These are phyloP conservation scores for Cromileptes altivelis DNA, from an alignment of 2,113 vertebrate genomes.

Conservation along the genomic window DNA sequence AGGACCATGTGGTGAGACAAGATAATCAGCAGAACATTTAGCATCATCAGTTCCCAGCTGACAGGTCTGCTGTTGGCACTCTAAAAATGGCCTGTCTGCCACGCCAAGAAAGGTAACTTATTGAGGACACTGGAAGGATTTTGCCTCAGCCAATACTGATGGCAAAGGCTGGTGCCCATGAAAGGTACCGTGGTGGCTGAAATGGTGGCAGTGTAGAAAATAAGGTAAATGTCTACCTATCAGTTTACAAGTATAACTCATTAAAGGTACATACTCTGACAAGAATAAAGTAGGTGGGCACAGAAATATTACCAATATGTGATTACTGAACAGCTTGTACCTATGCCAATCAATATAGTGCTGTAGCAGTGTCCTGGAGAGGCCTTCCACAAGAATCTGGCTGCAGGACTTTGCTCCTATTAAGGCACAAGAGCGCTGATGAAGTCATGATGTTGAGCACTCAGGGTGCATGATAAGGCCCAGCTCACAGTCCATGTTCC, in stretches of 20 bases:
- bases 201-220: background rate
- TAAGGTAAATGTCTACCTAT: background rate
- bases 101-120: conserved; percentile 1
- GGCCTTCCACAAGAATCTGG: background rate
- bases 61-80: conserved; percentile 15
- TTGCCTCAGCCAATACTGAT: background rate
- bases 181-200: background rate
- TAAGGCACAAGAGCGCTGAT: background rate
- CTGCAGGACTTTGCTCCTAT: background rate
- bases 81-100: conserved; percentile 32
- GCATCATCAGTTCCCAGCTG: conserved; percentile 36
- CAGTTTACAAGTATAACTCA: background rate
- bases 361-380: background rate
- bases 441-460: background rate
- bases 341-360: background rate
- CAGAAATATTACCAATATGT: background rate
- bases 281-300: background rate
- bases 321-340: background rate
- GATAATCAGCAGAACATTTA: conserved; percentile 47
- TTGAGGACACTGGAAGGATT: conserved; percentile 8
- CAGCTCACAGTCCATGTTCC: background rate
- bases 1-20: conserved; percentile 38
- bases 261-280: background rate
- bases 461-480: background rate
- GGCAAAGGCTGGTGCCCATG: background rate